Evolutionary conservation across 30 jellyfish, hydroid and myxozoan genomes (phyloP).

Genomic region (Hydra vulgaris): DNA sequence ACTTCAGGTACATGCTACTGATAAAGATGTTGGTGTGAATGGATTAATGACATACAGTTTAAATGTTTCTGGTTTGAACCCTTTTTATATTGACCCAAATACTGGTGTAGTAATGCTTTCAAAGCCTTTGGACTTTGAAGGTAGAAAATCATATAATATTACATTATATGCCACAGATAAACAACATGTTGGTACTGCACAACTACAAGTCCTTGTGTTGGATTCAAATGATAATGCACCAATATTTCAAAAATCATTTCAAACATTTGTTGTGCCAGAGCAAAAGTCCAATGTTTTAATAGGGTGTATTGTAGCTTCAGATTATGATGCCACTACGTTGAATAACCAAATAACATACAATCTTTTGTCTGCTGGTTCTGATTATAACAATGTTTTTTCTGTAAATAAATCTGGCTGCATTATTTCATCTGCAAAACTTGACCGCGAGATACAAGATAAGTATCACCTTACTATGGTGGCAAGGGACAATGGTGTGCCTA

Average conservation of each 20-base stretch:
- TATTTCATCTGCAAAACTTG: background rate
- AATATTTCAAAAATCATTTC: background rate
- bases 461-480: slow-evolving; percentile 46
- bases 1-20: slow-evolving; percentile 41
- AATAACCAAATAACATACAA: background rate
- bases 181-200: slow-evolving; percentile 17
- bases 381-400: background rate
- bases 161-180: slow-evolving; percentile 49
- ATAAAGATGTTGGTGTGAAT: slow-evolving; percentile 34
- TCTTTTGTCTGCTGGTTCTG: background rate
- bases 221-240: slow-evolving; percentile 69
- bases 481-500: slow-evolving; percentile 58
- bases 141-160: slow-evolving; percentile 29
- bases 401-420: slow-evolving; percentile 21
- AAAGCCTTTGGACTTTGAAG: slow-evolving; percentile 44
- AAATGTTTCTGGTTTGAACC: slow-evolving; percentile 21
- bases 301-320: slow-evolving; percentile 18
- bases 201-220: slow-evolving; percentile 35
- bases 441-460: slow-evolving; percentile 45
- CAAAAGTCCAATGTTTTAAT: background rate
- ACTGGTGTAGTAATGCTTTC: slow-evolving; percentile 56
- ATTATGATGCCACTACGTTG: slow-evolving; percentile 1
- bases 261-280: slow-evolving; percentile 9
- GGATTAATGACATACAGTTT: slow-evolving; percentile 16
- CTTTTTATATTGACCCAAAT: slow-evolving; percentile 33